These are phyloP conservation scores for Eupelmus urozonus DNA, from an alignment of 2,888 invertebrate species.

Conservation along the genomic window DNA sequence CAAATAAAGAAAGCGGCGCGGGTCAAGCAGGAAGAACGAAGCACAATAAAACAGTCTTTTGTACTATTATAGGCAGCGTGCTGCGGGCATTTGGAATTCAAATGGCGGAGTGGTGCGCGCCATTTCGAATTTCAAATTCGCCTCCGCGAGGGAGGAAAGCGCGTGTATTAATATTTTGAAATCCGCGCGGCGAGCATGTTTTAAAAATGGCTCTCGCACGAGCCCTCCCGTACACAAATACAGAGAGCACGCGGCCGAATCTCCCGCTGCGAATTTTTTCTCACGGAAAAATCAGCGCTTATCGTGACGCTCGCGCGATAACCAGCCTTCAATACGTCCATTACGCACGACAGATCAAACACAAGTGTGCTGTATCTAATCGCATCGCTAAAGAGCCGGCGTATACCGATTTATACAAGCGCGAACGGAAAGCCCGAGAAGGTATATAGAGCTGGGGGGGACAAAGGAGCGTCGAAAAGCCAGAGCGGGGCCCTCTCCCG, in stretches of 20 bases:
- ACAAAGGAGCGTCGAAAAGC: no score
- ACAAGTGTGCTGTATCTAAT: constrained; percentile 28
- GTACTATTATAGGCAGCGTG: no score
- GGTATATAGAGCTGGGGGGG: neutral
- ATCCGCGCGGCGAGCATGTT: neutral
- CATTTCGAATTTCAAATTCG: constrained; percentile 26
- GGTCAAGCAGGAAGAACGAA: no score
- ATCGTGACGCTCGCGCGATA: neutral
- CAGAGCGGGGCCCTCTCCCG: no score
- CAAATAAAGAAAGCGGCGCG: no score
- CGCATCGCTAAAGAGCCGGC: neutral
- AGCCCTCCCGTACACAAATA: no score
- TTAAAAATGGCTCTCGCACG: no score
- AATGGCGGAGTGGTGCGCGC: neutral
- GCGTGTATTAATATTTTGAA: constrained; percentile 2
- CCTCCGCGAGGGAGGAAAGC: neutral
- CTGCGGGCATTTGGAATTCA: neutral
- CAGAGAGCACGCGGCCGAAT: no score
- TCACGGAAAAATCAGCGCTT: no score
- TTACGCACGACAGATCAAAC: neutral
- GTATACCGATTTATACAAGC: neutral
- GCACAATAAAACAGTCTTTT: no score
- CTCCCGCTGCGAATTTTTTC: no score
- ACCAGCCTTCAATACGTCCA: neutral
- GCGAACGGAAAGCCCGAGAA: neutral